Percentiles rank a stretch among this genome's conserved stretches.
These are phyloP conservation scores for Drosophila formosana DNA, from an alignment of 2,888 invertebrate genomes.

Conservation along the genomic window DNA sequence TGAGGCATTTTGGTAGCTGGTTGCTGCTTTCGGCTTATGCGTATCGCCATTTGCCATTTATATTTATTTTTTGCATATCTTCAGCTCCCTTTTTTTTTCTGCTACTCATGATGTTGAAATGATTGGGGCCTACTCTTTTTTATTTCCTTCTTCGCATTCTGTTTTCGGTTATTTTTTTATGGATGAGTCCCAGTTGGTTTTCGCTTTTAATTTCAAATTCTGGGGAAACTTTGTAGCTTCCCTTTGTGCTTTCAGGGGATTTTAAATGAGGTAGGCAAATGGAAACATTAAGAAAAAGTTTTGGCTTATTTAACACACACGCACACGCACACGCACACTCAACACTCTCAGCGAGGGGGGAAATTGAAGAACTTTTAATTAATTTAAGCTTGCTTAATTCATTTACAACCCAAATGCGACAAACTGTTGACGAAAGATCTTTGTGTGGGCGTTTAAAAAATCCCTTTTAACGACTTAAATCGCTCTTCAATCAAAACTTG, in stretches of 20 bases:
- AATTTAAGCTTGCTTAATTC: conserved; percentile 56
- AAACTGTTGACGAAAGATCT: conserved; percentile 10
- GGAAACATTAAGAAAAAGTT: conserved; percentile 42
- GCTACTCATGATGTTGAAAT: conserved; percentile 39
- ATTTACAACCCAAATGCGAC: conserved; percentile 18
- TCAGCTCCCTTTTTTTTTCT: conserved; percentile 6
- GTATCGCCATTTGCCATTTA: conserved; percentile 44
- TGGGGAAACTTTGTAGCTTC: conserved; percentile 31
- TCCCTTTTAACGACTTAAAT: conserved; percentile 13
- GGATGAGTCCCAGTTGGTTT: conserved; percentile 38
- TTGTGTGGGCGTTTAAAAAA: conserved; percentile 12
- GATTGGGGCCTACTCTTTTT: conserved; percentile 47
- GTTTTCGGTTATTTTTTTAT: conserved; percentile 12
- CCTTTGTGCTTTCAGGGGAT: conserved; percentile 25
- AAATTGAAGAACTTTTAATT: conserved; percentile 57
- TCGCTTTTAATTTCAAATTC: conserved; percentile 57
- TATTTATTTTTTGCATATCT: conserved; percentile 69
- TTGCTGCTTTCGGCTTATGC: conserved; percentile 18
- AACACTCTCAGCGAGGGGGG: not conserved
- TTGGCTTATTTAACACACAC: conserved; percentile 19
- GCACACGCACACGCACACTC: not conserved
- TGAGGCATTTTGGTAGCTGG: conserved; percentile 16
- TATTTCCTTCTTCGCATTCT: not conserved
- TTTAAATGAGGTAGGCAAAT: conserved; percentile 39
- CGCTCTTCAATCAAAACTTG: conserved; percentile 1